These are phyloP conservation scores for Erpornis zantholeuca DNA, from an alignment of 2,113 vertebrate species.

Conservation along the genomic window DNA sequence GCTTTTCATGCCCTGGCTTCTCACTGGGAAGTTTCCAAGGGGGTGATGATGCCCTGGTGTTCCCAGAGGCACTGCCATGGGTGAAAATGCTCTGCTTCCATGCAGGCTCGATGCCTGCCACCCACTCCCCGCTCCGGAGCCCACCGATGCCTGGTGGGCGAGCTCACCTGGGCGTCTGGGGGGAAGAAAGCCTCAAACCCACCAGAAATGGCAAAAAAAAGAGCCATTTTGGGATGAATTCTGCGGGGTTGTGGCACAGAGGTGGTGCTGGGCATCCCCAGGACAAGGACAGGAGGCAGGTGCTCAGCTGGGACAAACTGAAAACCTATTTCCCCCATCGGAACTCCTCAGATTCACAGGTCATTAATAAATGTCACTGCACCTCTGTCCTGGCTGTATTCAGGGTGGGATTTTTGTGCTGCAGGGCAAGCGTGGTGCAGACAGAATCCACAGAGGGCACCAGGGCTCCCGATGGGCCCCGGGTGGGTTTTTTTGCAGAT, in stretches of 20 bases:
- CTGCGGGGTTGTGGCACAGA: fast-evolving
- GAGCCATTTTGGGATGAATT: fast-evolving
- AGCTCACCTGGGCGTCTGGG: fast-evolving
- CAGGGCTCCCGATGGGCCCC: neutral
- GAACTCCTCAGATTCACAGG: neutral
- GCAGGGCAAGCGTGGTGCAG: fast-evolving
- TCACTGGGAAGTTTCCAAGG: neutral
- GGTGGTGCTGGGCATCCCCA: fast-evolving
- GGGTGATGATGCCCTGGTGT: neutral
- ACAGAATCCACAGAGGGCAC: fast-evolving
- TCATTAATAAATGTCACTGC: fast-evolving
- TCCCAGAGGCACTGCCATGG: neutral
- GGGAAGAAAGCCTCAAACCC: neutral
- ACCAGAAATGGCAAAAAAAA: neutral
- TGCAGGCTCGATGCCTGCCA: neutral
- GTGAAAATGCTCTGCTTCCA: no score
- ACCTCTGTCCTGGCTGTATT: neutral
- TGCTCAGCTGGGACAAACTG: fast-evolving
- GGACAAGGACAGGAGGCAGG: neutral
- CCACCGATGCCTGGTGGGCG: fast-evolving
- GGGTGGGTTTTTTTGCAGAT: neutral
- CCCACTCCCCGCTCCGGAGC: fast-evolving
- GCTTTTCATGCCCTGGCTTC: neutral
- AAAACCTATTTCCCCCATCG: neutral
- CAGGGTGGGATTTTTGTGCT: neutral